Percentiles rank a stretch among this genome's conserved stretches.
Conservation (phyloP, 2,113 vertebrate genomes). For the Casuarius casuarius region DNA sequence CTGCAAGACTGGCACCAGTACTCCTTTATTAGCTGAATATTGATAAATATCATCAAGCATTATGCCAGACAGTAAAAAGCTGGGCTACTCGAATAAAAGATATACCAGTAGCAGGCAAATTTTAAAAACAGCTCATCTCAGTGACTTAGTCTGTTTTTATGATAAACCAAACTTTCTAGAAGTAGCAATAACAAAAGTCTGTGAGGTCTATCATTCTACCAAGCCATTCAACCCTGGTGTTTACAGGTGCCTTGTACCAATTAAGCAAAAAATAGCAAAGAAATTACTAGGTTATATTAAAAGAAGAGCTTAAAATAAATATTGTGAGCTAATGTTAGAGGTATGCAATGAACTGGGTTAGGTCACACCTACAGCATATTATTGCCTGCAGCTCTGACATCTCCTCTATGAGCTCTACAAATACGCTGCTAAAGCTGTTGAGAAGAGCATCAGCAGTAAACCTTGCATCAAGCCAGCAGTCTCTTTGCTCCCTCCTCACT, state of each 20-base stretch:
- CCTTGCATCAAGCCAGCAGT: not conserved
- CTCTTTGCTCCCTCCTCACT: not conserved
- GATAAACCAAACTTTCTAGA: conserved; percentile 6
- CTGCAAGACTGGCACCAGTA: not conserved
- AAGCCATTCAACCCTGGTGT: not conserved
- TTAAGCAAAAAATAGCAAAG: conserved; percentile 48
- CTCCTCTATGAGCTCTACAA: conserved; percentile 26
- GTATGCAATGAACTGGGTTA: conserved; percentile 8
- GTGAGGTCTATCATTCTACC: not conserved
- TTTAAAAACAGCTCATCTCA: not conserved
- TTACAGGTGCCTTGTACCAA: conserved; percentile 36
- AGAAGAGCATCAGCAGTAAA: conserved; percentile 11
- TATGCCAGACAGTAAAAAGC: not conserved
- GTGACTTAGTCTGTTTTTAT: conserved; percentile 2
- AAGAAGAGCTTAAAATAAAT: conserved; percentile 58
- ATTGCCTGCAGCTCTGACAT: not conserved
- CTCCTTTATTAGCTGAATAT: not conserved
- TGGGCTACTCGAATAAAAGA: not conserved
- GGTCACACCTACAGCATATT: not conserved
- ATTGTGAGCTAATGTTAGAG: conserved; percentile 25
- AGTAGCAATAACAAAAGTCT: not conserved
- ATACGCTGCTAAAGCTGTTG: not conserved
- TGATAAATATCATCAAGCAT: not conserved
- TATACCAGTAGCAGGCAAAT: not conserved
- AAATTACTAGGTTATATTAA: conserved; percentile 64